Evolutionary conservation across 2,797 vertebrate species (phyloP).

Genomic region (Toxotes lorentzi): DNA sequence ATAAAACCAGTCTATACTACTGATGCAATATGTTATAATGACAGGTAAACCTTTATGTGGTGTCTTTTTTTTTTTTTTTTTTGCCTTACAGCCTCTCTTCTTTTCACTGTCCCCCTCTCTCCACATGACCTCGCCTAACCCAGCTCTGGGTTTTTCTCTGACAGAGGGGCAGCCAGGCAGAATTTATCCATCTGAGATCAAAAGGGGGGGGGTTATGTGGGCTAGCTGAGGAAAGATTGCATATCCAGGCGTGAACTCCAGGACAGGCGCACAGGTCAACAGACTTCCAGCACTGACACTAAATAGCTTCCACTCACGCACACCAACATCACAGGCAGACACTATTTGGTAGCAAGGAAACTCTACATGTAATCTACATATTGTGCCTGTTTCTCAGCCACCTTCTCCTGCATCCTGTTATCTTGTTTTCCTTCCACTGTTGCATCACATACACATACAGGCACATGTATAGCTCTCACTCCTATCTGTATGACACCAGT

Average conservation of each 20-base stretch:
- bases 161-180: constrained; percentile 76
- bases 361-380: constrained; percentile 3
- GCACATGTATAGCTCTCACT: constrained; percentile 25
- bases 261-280: constrained; percentile 67
- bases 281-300: constrained; percentile 59
- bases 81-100: neutral
- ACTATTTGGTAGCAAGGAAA: neutral
- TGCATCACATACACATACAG: constrained; percentile 22
- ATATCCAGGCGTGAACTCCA: constrained; percentile 76
- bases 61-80: neutral
- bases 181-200: constrained; percentile 83
- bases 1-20: constrained; percentile 21
- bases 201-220: constrained; percentile 60
- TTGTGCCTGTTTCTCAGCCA: neutral
- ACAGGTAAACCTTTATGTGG: constrained; percentile 10
- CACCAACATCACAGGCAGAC: constrained; percentile 14
- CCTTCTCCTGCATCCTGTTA: neutral
- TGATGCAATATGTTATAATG: constrained; percentile 36
- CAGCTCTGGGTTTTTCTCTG: constrained; percentile 66
- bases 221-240: constrained; percentile 71
- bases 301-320: constrained; percentile 28
- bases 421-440: constrained; percentile 2
- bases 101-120: constrained; percentile 35
- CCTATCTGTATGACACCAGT: constrained; percentile 48
- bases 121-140: constrained; percentile 73